Conservation (phyloP, 1,140 invertebrate species). For the Leptinotarsa undecemlineata region DNA sequence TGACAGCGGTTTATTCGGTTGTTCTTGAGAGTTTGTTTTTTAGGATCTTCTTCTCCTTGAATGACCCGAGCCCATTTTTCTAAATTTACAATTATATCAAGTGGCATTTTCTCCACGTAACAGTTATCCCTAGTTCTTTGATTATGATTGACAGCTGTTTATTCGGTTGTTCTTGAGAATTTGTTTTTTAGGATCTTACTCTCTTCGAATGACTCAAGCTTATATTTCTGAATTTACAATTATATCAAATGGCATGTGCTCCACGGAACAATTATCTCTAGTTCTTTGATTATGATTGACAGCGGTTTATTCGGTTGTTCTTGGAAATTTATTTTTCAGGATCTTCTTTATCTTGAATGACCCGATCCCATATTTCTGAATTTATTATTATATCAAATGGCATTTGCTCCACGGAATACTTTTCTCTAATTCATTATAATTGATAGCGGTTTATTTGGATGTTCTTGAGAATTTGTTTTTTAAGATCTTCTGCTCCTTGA, state of each 20-base stretch:
- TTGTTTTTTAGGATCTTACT: neutral
- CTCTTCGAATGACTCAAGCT: neutral
- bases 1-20: neutral
- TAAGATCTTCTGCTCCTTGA: neutral
- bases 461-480: neutral
- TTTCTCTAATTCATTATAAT: neutral
- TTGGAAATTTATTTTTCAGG: neutral
- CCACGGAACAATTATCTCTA: neutral
- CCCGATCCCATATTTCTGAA: too few relatives aligned
- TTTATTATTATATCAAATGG: too few relatives aligned
- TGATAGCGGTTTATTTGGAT: neutral
- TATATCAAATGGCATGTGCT: too few relatives aligned
- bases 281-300: neutral
- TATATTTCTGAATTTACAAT: too few relatives aligned
- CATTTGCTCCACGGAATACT: neutral
- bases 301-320: neutral
- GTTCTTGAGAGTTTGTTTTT: conserved; percentile 3
- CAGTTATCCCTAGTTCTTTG: neutral
- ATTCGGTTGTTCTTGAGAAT: neutral
- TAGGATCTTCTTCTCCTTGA: neutral
- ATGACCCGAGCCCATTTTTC: neutral
- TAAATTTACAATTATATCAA: too few relatives aligned
- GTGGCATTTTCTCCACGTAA: too few relatives aligned
- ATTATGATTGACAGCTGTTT: neutral
- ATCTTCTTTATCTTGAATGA: neutral